phyloP scores from a whole-genome alignment of 2,888 invertebrate genomes.

The Rotaria magnacalcarata region DNA sequence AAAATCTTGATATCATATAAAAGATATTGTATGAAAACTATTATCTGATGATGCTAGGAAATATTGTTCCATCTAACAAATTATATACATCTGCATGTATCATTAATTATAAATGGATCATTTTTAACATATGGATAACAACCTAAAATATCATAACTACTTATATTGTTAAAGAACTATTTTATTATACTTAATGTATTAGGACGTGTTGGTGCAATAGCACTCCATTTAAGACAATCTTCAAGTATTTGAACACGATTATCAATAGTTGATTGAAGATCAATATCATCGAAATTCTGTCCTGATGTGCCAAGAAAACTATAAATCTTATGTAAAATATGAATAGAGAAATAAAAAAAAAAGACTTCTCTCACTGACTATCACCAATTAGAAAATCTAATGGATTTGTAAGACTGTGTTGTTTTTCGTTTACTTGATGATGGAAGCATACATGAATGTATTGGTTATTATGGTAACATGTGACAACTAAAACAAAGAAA shows the following conservation, averaged over 20 bases:
- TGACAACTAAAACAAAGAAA: slow-evolving; percentile 75
- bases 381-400: slow-evolving; percentile 64
- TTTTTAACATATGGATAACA: slow-evolving; percentile 79
- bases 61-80: no score
- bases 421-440: slow-evolving; percentile 58
- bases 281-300: slow-evolving; percentile 68
- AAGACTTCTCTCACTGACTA: slow-evolving; percentile 62
- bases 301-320: slow-evolving; percentile 69
- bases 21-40: no score
- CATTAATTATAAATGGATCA: no score
- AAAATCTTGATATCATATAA: no score
- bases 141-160: slow-evolving; percentile 48
- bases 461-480: slow-evolving; percentile 83
- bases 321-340: no score
- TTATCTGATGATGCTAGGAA: no score
- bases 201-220: slow-evolving; percentile 85
- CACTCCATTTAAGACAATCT: slow-evolving; percentile 77
- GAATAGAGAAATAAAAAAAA: no score
- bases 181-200: slow-evolving; percentile 69
- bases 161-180: neutral
- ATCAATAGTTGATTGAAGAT: slow-evolving; percentile 66
- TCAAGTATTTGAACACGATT: slow-evolving; percentile 72
- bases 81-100: no score
- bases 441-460: slow-evolving; percentile 83
- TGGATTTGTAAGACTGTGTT: slow-evolving; percentile 80